Base-by-base conservation (phyloP, 2,888 invertebrate genomes). In the Cancer borealis region DNA sequence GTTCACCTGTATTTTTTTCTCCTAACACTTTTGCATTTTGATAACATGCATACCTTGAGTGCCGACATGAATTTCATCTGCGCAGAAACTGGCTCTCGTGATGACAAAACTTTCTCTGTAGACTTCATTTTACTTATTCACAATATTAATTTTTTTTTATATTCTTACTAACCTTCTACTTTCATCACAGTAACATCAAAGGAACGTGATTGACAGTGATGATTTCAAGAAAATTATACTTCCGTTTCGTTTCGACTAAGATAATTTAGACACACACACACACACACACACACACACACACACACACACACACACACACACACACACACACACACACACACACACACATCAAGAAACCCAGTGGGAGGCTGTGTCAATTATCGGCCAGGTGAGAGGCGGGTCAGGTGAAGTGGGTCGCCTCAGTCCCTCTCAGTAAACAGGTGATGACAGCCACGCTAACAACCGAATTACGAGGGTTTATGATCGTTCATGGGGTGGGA, bases 391-490 rank as follows among this genome's bases (percentile, higher is more conserved):
- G 79, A 79, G 79, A 79, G 79, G 79, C 30, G 26, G 79, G 12
- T 30, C 30, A 12, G 30, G 26, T 79, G 79, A 79, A 30, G 26
- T 30, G 79, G n/a, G 79, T 30, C 79, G 21, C 79, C 30, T 79
- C 30, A 3, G 79, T 79, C 30, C 79, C 79, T 79, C 79, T 88
- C 47, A 46, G 47, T 47, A 91, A 66, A 60, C 91, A 45, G 30
- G 45, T 60, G 91, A 73, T 39, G 91, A 91, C 73, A 91, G 45
- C 73, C 17, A 12, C 21, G 73, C 45, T 91, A 91, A 91, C 91
- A 26, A 73, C 46, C 46, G 91, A 91, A 91, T 91, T 66, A 91
- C 73, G 91, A 73, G 91, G 91, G 45, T 91, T 91, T 30, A 79
- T 21, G 73, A 73, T 66, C 45, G 91, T 91, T 91, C 45, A 45